These are phyloP conservation scores for Paedocypris sp. DNA, from an alignment of 2,113 vertebrate species.

Conservation along the genomic window DNA sequence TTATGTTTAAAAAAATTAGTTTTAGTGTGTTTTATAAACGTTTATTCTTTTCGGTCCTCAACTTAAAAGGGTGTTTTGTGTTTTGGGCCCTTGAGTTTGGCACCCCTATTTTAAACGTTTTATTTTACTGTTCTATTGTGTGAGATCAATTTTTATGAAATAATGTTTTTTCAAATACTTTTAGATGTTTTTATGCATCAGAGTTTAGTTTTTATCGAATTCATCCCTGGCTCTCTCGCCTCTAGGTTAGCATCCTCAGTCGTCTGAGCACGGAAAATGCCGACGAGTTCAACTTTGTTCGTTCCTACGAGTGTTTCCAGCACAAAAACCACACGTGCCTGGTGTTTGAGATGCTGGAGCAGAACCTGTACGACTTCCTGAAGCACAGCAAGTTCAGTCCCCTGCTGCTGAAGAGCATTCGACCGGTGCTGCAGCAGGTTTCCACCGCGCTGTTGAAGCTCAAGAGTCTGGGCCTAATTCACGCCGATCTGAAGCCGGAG, in stretches of 20 bases:
- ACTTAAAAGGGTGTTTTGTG: no score
- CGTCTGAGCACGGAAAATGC: conserved; percentile 92
- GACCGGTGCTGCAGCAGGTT: conserved; percentile 93
- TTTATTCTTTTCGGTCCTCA: no score
- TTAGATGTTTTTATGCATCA: no score
- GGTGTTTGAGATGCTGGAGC: conserved; percentile 98
- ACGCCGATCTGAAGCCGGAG: conserved; percentile 92
- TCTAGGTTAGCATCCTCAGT: conserved; percentile 94
- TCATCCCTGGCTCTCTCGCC: background rate
- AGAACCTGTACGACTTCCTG: conserved; percentile 96
- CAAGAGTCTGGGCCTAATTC: conserved; percentile 90
- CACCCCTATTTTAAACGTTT: no score
- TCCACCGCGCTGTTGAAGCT: conserved; percentile 93
- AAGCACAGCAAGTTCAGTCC: conserved; percentile 99
- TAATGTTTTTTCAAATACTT: no score
- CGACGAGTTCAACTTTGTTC: conserved; percentile 93
- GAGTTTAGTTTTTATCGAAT: background rate
- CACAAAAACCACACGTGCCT: conserved; percentile 99
- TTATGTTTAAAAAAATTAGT: no score
- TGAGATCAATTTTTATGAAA: no score
- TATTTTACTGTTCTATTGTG: no score
- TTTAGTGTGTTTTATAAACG: no score
- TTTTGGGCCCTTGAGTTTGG: no score
- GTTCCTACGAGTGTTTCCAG: conserved; percentile 97
- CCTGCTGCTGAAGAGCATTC: conserved; percentile 87